These are phyloP conservation scores for Calameuta idolon DNA, from an alignment of 2,888 invertebrate species.

Conservation along the genomic window DNA sequence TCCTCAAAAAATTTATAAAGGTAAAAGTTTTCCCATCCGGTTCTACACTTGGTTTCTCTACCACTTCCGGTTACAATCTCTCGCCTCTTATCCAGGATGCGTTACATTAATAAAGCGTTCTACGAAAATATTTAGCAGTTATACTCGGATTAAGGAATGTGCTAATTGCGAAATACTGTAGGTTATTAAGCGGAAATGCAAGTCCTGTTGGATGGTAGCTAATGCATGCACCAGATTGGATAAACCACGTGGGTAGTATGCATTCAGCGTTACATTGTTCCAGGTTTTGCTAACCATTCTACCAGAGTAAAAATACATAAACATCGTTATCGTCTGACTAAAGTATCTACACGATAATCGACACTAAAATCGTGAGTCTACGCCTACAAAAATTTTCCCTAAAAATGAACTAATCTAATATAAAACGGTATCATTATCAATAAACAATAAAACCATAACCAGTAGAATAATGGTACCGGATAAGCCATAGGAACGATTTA, in stretches of 20 bases:
- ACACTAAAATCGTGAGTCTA: neutral
- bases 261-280: neutral
- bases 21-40: too few relatives aligned
- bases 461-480: neutral
- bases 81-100: constrained; percentile 17
- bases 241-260: neutral
- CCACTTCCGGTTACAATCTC: constrained; percentile 1
- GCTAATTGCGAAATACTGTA: constrained; percentile 56
- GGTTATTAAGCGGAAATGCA: constrained; percentile 9
- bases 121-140: constrained; percentile 50
- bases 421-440: neutral
- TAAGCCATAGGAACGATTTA: neutral
- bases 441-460: neutral
- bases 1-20: neutral
- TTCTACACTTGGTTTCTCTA: neutral
- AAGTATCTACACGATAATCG: neutral
- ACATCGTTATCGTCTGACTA: neutral
- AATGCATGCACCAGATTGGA: constrained; percentile 12
- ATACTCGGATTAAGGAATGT: constrained; percentile 53
- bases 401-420: neutral
- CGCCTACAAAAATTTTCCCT: neutral
- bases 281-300: neutral
- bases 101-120: constrained; percentile 21
- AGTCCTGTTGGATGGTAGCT: constrained; percentile 5
- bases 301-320: neutral